Conservation (phyloP, 2,888 invertebrate genomes). For the Agriotes lineatus region DNA sequence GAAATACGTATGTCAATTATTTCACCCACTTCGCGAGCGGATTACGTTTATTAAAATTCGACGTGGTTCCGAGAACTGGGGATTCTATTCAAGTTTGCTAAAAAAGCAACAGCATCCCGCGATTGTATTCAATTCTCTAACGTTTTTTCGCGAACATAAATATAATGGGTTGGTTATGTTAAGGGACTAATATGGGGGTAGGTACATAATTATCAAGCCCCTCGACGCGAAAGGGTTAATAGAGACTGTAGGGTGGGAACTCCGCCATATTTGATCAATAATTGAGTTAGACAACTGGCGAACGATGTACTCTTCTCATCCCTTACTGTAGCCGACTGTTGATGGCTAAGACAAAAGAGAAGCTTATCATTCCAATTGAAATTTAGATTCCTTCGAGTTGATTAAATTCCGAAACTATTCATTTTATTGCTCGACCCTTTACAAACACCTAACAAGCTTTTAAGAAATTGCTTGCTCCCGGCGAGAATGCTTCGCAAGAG, state of each 20-base stretch:
- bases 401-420: constrained; percentile 26
- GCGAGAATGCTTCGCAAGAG: neutral
- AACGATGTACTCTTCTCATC: constrained; percentile 63
- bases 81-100: constrained; percentile 10
- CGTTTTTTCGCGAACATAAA: constrained; percentile 54
- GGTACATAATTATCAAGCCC: constrained; percentile 66
- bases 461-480: constrained; percentile 3
- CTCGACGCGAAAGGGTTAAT: constrained; percentile 66
- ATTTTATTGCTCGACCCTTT: constrained; percentile 15
- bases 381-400: constrained; percentile 27
- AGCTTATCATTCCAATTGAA: constrained; percentile 27
- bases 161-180: constrained; percentile 64
- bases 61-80: neutral
- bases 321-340: constrained; percentile 51
- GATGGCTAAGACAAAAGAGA: constrained; percentile 40
- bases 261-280: constrained; percentile 68
- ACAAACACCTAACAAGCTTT: constrained; percentile 11
- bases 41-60: neutral
- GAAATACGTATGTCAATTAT: constrained; percentile 27
- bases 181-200: constrained; percentile 65
- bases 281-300: constrained; percentile 67
- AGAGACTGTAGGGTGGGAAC: constrained; percentile 65
- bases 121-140: constrained; percentile 42
- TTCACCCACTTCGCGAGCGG: no score
- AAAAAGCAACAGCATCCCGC: constrained; percentile 32